Base-by-base conservation (phyloP, 1,140 invertebrate genomes). In the Argopecten irradians region DNA sequence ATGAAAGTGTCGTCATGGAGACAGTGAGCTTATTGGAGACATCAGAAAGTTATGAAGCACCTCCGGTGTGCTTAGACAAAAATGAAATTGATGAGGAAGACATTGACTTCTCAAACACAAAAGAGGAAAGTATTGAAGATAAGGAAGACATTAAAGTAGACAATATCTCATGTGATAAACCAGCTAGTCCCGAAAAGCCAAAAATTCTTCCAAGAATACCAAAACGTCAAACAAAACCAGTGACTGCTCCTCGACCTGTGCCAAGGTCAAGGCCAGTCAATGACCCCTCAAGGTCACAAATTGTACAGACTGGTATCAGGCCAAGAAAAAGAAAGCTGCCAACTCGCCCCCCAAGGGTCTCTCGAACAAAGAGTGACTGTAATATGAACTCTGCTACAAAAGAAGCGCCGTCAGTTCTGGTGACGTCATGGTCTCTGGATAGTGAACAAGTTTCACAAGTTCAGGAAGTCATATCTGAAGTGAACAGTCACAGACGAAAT, bases 261-360 rank as follows among this genome's bases (percentile, higher is more conserved):
- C 55, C 55, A 71, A 71, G 55, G n/a, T 71, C 55, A 28, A 71
- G 55, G 55, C 55, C 55, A 71, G n/a, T 71, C 55, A 71, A 71
- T 71, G 55, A 71, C n/a, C 55, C 55, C 55, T 71, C 55, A 71
- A 71, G 55, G 55, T 71, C 55, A 71, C 55, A 71, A n/a, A n/a
- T 71, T 71, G 55, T 71, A 3, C 55, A 71, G 22, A 71, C 55
- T 71, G 55, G 55, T 28, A 71, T 71, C n/a, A n/a, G 55, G 55
- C 55, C 55, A 71, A 22, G 55, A 28, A 71, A 71, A 71, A 1
- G 55, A n/a, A 71, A 71, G 11, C 22, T 71, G 55, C 55, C 55
- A 0, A 71, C 55, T 16, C 55, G 55, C 16, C 55, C 55, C 5
- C 55, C 55, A 11, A 71, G 55, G 22, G 55, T 71, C 13, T 71